Percentiles rank a stretch among this genome's conserved stretches.
These are phyloP conservation scores for Meghimatium bilineatum DNA, from an alignment of 2,888 invertebrate species.

Conservation along the genomic window DNA sequence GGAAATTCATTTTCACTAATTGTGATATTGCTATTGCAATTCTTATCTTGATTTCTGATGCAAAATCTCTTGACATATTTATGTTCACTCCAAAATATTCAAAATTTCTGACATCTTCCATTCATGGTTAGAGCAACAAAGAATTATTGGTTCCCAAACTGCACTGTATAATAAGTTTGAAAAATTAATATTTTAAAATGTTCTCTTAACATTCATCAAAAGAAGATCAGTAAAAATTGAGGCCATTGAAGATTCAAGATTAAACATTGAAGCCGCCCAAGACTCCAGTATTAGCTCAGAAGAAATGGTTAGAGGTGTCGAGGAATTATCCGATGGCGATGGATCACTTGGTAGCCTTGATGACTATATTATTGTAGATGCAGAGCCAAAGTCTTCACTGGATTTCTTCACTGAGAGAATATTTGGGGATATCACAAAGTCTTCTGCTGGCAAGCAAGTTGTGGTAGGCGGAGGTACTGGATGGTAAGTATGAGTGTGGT, in stretches of 20 bases:
- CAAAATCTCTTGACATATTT: too few species aligned
- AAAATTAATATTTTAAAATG: too few species aligned
- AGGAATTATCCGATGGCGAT: background rate
- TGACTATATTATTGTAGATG: conserved; percentile 6
- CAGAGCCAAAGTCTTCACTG: background rate
- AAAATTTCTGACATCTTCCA: too few species aligned
- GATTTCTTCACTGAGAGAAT: conserved; percentile 14
- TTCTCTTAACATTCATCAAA: too few species aligned
- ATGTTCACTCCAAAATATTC: too few species aligned
- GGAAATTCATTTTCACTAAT: too few species aligned
- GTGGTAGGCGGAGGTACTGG: conserved; percentile 8
- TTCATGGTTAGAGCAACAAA: too few species aligned
- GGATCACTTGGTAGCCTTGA: background rate
- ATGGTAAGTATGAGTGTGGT: conserved; percentile 2
- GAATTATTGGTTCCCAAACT: too few species aligned
- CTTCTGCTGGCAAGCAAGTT: conserved; percentile 24
- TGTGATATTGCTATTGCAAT: too few species aligned
- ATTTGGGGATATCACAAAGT: conserved; percentile 30
- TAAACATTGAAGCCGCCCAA: background rate
- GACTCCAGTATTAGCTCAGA: background rate
- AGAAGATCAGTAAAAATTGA: background rate
- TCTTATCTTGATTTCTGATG: too few species aligned
- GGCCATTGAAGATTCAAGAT: background rate
- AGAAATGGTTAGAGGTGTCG: background rate
- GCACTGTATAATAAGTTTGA: too few species aligned